These are phyloP conservation scores for Syngnathus floridae DNA, from an alignment of 2,113 vertebrate species.

Conservation along the genomic window DNA sequence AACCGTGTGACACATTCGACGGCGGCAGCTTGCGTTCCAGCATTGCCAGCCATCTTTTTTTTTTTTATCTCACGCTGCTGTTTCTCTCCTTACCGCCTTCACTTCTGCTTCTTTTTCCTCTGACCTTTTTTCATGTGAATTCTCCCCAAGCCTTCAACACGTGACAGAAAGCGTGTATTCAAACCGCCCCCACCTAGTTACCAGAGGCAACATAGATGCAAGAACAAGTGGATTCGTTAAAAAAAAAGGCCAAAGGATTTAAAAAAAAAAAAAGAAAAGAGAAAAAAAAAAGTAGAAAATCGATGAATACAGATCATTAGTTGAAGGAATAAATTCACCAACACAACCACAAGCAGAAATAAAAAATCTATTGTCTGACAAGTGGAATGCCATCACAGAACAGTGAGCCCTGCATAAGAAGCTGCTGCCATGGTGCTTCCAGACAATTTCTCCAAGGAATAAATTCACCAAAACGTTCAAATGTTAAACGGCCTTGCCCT, in stretches of 20 bases:
- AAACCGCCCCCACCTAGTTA: constrained; percentile 50
- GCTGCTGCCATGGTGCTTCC: too few relatives aligned
- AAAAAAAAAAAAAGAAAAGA: constrained; percentile 40
- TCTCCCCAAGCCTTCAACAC: constrained; percentile 25
- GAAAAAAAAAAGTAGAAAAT: not conserved
- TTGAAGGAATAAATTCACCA: not conserved
- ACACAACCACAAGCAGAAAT: not conserved
- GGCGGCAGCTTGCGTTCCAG: constrained; percentile 25
- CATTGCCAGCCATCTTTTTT: constrained; percentile 15
- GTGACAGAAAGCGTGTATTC: constrained; percentile 57
- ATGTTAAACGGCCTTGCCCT: not conserved
- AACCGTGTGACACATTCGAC: constrained; percentile 9
- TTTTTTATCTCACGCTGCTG: not conserved
- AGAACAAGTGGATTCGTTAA: constrained; percentile 54
- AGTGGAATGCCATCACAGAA: too few relatives aligned
- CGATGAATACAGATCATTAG: not conserved
- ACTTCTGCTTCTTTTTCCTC: constrained; percentile 10
- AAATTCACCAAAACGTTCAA: not conserved
- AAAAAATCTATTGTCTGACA: too few relatives aligned
- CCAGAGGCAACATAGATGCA: constrained; percentile 71
- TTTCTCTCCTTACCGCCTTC: not conserved
- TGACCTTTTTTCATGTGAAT: constrained; percentile 20
- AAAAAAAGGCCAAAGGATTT: constrained; percentile 46
- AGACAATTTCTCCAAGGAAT: not conserved
- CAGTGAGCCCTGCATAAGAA: too few relatives aligned